Base-by-base conservation (phyloP, 2,113 vertebrate species). In the Hystrix brachyura region DNA sequence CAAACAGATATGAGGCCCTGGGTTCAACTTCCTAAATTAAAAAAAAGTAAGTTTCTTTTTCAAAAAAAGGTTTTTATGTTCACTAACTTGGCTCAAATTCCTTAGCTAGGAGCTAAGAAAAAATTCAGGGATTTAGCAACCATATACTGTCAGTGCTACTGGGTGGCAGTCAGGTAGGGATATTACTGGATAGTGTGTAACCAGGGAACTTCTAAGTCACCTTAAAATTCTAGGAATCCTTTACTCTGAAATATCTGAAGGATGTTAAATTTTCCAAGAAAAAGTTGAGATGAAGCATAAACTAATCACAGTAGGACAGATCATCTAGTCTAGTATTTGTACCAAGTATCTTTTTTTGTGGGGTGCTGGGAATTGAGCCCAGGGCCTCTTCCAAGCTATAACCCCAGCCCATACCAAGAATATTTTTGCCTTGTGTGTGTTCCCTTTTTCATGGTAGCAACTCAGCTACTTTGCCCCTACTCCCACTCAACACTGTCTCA, bases 71-170 rank as follows among this genome's bases (percentile, higher is more conserved):
- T 3, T 90, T 90, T 79, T 91, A 83, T 32, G 46, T 46, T 95
- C 32, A 84, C 12, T 90, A 67, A 55, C 86, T 57, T 94, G 69
- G 46, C 69, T 92, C 82, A 74, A 78, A 97, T 91, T 95, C 71
- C 81, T 96, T 87, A 84, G 69, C 53, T 34, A 67, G 12, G 57
- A 38, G 93, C 65, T 80, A 85, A 93, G 53, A 88, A 95, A 53
- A 67, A 89, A 88, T 64, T 84, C 46, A 71, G 53, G 76, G 60
- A 67, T 59, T 69, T 32, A 55, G 29, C 23, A 94, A 60, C 53
- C 85, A 89, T 1, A 5, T 13, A 38, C 38, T 64, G 32, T 81
- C 72, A 60, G 13, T 65, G 34, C 60, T 76, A 87, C 10, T 51
- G 46, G 71, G 32, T 79, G 32, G 87, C 11, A 94, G 25, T 29